phyloP scores from a whole-genome alignment of 2,888 invertebrate genomes.

The Nemotelus nigrinus region DNA sequence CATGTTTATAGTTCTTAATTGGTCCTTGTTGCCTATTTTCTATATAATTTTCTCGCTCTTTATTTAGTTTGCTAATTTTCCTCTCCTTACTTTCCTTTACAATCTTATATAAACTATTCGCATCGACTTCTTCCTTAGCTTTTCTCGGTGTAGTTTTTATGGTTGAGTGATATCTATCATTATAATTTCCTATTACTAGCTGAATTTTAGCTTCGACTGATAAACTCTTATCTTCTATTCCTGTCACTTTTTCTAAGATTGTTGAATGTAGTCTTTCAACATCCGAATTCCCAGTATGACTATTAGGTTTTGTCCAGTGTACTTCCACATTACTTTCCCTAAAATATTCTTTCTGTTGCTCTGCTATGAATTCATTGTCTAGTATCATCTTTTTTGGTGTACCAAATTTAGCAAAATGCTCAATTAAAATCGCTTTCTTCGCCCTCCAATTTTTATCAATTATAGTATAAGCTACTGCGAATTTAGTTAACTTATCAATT shows the following conservation, averaged over 20 bases:
- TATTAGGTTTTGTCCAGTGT: constrained; percentile 46
- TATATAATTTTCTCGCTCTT: constrained; percentile 43
- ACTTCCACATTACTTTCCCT: constrained; percentile 45
- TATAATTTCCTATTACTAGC: constrained; percentile 49
- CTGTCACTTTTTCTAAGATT: constrained; percentile 50
- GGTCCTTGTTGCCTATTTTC: constrained; percentile 43
- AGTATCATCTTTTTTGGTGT: constrained; percentile 47
- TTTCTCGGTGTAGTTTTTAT: constrained; percentile 47
- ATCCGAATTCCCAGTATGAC: constrained; percentile 12
- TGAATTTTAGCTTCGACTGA: constrained; percentile 49
- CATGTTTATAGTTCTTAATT: background rate
- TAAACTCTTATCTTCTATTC: constrained; percentile 45
- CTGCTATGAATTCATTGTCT: constrained; percentile 49
- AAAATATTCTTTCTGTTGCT: constrained; percentile 43
- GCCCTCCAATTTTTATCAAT: constrained; percentile 47
- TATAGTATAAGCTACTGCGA: constrained; percentile 22
- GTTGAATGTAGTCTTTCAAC: constrained; percentile 49
- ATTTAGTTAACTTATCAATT: constrained; percentile 47
- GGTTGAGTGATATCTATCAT: constrained; percentile 50
- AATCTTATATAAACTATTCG: constrained; percentile 12
- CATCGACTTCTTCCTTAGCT: constrained; percentile 47
- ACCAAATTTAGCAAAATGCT: constrained; percentile 37
- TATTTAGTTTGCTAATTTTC: constrained; percentile 45
- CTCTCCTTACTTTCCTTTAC: constrained; percentile 39
- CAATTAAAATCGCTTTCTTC: background rate